phyloP scores from a whole-genome alignment of 92 coral and sea anemone species.

The Phymanthus crucifer region DNA sequence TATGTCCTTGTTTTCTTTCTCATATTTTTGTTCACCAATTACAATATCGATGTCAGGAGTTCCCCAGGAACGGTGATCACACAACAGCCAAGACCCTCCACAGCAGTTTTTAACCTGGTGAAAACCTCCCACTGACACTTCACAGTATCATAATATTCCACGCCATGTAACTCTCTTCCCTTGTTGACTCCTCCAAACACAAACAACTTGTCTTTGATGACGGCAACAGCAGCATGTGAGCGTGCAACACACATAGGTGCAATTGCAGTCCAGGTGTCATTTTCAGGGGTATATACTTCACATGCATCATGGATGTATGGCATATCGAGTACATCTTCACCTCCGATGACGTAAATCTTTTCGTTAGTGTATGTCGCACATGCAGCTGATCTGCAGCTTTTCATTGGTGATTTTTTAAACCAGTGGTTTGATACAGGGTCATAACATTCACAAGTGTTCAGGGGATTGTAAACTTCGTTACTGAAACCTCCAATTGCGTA shows the following conservation, averaged over 20 bases:
- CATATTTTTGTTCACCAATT: background rate
- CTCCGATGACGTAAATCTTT: constrained; percentile 70
- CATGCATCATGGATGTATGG: constrained; percentile 62
- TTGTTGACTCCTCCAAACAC: constrained; percentile 67
- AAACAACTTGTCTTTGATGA: constrained; percentile 61
- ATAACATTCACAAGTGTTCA: constrained; percentile 66
- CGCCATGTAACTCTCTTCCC: constrained; percentile 71
- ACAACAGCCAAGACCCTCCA: constrained; percentile 82
- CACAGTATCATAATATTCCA: constrained; percentile 79
- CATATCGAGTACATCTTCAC: constrained; percentile 66
- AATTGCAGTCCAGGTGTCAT: constrained; percentile 60
- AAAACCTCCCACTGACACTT: constrained; percentile 65
- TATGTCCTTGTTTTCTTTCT: background rate
- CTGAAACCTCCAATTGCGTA: constrained; percentile 83
- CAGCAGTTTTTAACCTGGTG: constrained; percentile 53
- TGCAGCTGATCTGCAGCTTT: constrained; percentile 66
- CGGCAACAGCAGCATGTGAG: constrained; percentile 65
- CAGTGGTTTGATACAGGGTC: constrained; percentile 54
- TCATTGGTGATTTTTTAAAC: constrained; percentile 68
- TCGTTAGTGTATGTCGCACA: constrained; percentile 42
- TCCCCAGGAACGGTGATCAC: constrained; percentile 81
- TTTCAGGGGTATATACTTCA: constrained; percentile 66
- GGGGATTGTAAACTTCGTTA: constrained; percentile 64
- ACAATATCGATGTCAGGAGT: constrained; percentile 45
- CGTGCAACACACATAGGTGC: constrained; percentile 63